Evolutionary conservation across 1,140 invertebrate species (phyloP).

Genomic region (Luehdorfia chinensis): DNA sequence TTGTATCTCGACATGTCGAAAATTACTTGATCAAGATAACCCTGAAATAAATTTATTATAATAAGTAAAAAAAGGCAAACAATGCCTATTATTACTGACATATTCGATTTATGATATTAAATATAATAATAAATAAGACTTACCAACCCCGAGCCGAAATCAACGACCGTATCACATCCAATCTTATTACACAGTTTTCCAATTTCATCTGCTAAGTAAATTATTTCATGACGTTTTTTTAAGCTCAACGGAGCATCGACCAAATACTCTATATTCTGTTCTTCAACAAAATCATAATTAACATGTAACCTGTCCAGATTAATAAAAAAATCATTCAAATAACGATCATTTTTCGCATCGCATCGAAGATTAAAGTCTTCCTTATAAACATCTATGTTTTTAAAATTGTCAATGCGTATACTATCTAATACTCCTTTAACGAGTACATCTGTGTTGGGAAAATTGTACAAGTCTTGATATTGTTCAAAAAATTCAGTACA

Average conservation of each 20-base stretch:
- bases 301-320: conserved; percentile 34
- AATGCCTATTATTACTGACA: no score
- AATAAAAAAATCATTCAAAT: conserved; percentile 35
- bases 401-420: conserved; percentile 49
- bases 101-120: no score
- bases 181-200: conserved; percentile 72
- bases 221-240: conserved; percentile 86
- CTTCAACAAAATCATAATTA: conserved; percentile 29
- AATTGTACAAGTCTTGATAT: conserved; percentile 82
- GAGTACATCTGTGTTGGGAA: conserved; percentile 82
- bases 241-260: conserved; percentile 56
- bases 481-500: conserved; percentile 78
- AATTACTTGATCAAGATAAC: conserved; percentile 87
- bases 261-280: conserved; percentile 26
- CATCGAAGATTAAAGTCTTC: conserved; percentile 34
- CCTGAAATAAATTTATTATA: conserved; percentile 52
- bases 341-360: conserved; percentile 21
- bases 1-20: conserved; percentile 80
- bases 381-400: conserved; percentile 31
- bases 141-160: conserved; percentile 88
- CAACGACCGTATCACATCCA: conserved; percentile 81
- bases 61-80: background rate
- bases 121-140: no score
- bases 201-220: conserved; percentile 79
- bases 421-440: conserved; percentile 73